phyloP scores from a whole-genome alignment of 2,113 vertebrate species.

The Macrotus californicus region DNA sequence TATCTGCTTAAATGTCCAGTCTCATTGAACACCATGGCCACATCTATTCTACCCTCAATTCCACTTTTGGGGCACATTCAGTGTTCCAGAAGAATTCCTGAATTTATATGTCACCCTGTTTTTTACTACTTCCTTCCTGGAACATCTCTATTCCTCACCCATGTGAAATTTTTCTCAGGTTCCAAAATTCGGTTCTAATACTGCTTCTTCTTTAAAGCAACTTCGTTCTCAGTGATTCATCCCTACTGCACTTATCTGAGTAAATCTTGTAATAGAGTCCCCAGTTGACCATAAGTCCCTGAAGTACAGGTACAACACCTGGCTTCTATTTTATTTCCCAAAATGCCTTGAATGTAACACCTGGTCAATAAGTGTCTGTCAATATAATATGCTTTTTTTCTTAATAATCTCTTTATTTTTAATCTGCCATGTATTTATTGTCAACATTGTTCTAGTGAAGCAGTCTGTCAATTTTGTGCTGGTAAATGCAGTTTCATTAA shows the following conservation, averaged over 20 bases:
- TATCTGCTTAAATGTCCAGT: background rate
- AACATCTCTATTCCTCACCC: background rate
- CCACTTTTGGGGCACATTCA: background rate
- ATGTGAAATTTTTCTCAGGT: background rate
- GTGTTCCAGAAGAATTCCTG: background rate
- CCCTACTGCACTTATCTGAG: rapidly evolving
- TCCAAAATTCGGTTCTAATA: background rate
- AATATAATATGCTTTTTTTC: background rate
- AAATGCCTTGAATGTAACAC: background rate
- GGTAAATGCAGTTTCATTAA: background rate
- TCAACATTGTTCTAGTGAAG: background rate
- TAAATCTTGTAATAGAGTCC: background rate
- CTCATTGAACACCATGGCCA: background rate
- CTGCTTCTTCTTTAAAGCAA: background rate
- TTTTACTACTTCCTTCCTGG: background rate
- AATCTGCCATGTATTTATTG: background rate
- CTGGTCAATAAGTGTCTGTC: background rate
- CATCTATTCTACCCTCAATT: background rate
- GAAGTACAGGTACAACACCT: background rate
- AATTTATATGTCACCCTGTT: background rate
- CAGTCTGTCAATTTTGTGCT: background rate
- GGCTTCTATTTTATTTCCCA: background rate
- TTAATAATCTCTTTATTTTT: background rate
- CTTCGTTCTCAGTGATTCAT: background rate
- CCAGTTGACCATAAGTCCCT: background rate